Evolutionary conservation across 2,888 invertebrate genomes (phyloP).

Genomic region (Cordilura impudica): DNA sequence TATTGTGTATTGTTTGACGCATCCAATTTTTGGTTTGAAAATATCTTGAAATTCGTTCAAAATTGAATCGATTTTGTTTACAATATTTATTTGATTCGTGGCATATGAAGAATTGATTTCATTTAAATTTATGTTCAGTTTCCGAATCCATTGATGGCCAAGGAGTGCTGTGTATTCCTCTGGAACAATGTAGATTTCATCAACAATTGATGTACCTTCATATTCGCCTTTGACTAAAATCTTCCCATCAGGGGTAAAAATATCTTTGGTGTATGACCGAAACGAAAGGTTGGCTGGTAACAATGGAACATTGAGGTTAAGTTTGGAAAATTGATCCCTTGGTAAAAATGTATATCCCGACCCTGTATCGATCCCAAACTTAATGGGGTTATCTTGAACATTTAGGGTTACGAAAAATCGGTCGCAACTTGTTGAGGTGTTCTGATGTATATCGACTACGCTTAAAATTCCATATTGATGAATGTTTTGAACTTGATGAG

Average conservation of each 20-base stretch:
- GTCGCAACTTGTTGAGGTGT: neutral
- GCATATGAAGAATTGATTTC: conserved; percentile 1
- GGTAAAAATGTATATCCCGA: conserved; percentile 42
- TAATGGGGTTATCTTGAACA: conserved; percentile 31
- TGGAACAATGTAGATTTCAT: conserved; percentile 48
- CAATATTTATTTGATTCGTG: neutral
- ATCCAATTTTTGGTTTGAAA: conserved; percentile 37
- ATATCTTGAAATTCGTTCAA: neutral
- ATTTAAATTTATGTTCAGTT: conserved; percentile 18
- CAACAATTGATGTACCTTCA: conserved; percentile 6
- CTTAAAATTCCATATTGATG: neutral
- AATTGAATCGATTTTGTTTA: neutral
- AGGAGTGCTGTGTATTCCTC: conserved; percentile 37
- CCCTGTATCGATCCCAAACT: no score
- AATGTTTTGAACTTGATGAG: neutral
- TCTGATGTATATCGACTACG: neutral
- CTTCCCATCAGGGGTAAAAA: conserved; percentile 40
- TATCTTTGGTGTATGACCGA: conserved; percentile 35
- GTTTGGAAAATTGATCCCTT: conserved; percentile 28
- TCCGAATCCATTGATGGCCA: conserved; percentile 33
- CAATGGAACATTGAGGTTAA: conserved; percentile 4
- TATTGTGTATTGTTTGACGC: conserved; percentile 19
- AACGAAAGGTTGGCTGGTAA: conserved; percentile 1
- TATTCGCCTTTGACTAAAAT: conserved; percentile 27
- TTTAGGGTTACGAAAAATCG: neutral